Evolutionary conservation across 2,888 invertebrate species (phyloP).

Genomic region (Anaspis maculata): DNA sequence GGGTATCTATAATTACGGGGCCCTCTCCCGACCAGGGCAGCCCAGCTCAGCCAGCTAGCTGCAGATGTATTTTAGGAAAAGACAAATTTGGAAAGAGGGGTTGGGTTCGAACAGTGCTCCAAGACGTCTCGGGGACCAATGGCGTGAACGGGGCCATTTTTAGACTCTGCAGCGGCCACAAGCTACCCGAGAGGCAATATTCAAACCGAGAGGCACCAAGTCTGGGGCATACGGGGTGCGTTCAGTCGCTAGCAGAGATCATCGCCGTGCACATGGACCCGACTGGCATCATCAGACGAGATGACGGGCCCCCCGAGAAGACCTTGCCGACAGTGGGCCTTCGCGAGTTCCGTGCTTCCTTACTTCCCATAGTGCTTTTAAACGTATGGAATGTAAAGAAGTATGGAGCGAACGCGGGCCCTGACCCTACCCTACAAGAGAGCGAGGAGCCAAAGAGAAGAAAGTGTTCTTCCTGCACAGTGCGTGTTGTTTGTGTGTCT

Average conservation of each 20-base stretch:
- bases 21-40: slow-evolving; percentile 23
- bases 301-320: not conserved
- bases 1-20: slow-evolving; percentile 27
- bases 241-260: slow-evolving; percentile 42
- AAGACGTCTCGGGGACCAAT: slow-evolving; percentile 36
- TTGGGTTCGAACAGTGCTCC: slow-evolving; percentile 31
- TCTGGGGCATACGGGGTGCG: slow-evolving; percentile 30
- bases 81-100: slow-evolving; percentile 69
- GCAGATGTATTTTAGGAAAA: slow-evolving; percentile 67
- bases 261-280: slow-evolving; percentile 30
- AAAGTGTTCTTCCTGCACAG: not conserved
- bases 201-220: slow-evolving; percentile 25
- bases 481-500: too few relatives aligned
- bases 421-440: slow-evolving; percentile 4
- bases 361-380: slow-evolving; percentile 84
- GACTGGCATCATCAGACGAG: not conserved
- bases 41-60: slow-evolving; percentile 37
- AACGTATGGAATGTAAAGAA: slow-evolving; percentile 97
- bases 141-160: slow-evolving; percentile 42
- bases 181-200: slow-evolving; percentile 36
- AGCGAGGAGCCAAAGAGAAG: not conserved
- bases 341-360: slow-evolving; percentile 84
- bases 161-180: slow-evolving; percentile 32
- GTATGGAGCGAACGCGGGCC: slow-evolving; percentile 66
- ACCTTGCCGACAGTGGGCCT: slow-evolving; percentile 18